Percentiles rank a stretch among this genome's conserved stretches.
Conservation (phyloP, 2,888 invertebrate species). For the Drosophila pseudotakahashii region DNA sequence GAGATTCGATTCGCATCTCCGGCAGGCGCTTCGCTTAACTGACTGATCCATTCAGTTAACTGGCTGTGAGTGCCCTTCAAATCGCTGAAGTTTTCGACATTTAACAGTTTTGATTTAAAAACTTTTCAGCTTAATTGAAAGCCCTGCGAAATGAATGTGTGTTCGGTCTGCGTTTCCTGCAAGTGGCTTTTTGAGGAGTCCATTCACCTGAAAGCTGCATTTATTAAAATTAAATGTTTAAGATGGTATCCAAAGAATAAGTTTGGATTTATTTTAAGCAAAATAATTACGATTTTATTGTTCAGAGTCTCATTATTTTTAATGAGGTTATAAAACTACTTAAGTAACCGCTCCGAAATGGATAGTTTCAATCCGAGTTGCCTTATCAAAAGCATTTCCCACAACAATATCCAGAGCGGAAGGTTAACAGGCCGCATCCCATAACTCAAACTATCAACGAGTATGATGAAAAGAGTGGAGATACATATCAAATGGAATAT, state of each 20-base stretch:
- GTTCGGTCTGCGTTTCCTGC: background rate
- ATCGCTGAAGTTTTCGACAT: slow-evolving; percentile 18
- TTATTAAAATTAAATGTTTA: too few relatives aligned
- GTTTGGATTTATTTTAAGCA: too few relatives aligned
- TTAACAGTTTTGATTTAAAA: slow-evolving; percentile 52
- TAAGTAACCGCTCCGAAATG: background rate
- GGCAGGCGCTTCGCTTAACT: slow-evolving; percentile 40
- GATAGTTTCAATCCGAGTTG: slow-evolving; percentile 10
- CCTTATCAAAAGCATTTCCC: slow-evolving; percentile 11
- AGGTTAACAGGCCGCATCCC: slow-evolving; percentile 31
- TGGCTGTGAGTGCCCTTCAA: slow-evolving; percentile 38
- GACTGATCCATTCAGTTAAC: slow-evolving; percentile 41
- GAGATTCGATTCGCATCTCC: slow-evolving; percentile 43
- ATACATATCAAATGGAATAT: slow-evolving; percentile 66
- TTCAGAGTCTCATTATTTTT: background rate
- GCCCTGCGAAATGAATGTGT: slow-evolving; percentile 19
- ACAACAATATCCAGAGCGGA: slow-evolving; percentile 18
- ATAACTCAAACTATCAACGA: slow-evolving; percentile 63
- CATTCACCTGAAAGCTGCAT: slow-evolving; percentile 13
- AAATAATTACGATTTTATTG: too few relatives aligned
- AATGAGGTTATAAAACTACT: background rate
- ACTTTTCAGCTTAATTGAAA: slow-evolving; percentile 58
- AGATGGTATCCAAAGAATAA: too few relatives aligned
- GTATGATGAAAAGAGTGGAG: slow-evolving; percentile 48
- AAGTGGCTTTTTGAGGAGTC: slow-evolving; percentile 1